Conservation (phyloP, 2,888 invertebrate species). For the Hesperia comma region DNA sequence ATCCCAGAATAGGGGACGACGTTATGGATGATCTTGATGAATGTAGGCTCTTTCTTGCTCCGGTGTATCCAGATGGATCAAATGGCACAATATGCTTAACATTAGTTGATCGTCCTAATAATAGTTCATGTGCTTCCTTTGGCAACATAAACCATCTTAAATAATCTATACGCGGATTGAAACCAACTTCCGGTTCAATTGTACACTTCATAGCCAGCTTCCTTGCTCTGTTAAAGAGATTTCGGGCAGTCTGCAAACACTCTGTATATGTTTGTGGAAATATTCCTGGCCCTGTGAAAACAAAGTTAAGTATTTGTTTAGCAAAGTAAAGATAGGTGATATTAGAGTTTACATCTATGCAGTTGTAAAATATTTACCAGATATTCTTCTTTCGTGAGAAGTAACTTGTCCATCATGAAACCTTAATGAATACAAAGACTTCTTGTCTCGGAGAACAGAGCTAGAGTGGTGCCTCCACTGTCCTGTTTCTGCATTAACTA, state of each 20-base stretch:
- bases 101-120: constrained; percentile 89
- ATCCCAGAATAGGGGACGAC: constrained; percentile 78
- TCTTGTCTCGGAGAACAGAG: constrained; percentile 90
- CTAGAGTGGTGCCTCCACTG: constrained; percentile 95
- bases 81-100: constrained; percentile 91
- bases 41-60: constrained; percentile 77
- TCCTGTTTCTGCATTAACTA: constrained; percentile 93
- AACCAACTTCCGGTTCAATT: constrained; percentile 89
- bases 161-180: constrained; percentile 87
- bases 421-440: constrained; percentile 91
- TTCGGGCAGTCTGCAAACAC: constrained; percentile 90
- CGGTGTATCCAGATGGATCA: constrained; percentile 85
- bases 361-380: constrained; percentile 63
- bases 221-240: constrained; percentile 89
- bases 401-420: constrained; percentile 91
- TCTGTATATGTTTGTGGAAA: constrained; percentile 90
- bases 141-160: constrained; percentile 96
- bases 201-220: constrained; percentile 90
- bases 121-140: constrained; percentile 91
- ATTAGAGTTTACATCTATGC: too few species aligned
- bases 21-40: constrained; percentile 65
- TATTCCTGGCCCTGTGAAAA: constrained; percentile 84
- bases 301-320: constrained; percentile 8
- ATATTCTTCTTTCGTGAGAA: constrained; percentile 88
- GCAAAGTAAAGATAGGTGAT: too few species aligned